Conservation (phyloP, 1,140 invertebrate species). For the Drosophila bipectinata region DNA sequence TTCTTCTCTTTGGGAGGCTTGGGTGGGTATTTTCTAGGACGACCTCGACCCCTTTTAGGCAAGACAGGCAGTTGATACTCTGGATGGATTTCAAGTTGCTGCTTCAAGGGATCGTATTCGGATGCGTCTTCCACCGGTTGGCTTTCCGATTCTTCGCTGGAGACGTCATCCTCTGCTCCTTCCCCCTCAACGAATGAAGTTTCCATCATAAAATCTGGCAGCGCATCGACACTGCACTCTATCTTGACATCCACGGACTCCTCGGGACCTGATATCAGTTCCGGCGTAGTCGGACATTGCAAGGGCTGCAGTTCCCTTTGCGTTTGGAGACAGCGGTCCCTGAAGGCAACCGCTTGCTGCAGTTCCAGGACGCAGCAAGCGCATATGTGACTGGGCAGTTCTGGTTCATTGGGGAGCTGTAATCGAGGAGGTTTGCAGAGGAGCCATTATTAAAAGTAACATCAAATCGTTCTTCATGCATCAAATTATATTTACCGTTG, state of each 20-base stretch:
- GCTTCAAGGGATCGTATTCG: background rate
- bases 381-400: background rate
- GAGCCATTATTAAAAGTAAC: too few relatives aligned
- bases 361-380: background rate
- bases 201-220: background rate
- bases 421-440: background rate
- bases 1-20: background rate
- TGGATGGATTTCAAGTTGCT: background rate
- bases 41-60: background rate
- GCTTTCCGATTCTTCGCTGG: background rate
- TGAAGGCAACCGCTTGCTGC: background rate
- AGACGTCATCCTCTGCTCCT: background rate
- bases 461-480: too few relatives aligned
- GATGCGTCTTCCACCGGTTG: background rate
- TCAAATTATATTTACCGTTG: background rate
- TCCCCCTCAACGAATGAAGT: background rate
- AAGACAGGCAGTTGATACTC: background rate
- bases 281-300: background rate
- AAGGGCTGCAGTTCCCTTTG: background rate
- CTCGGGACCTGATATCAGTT: background rate
- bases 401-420: background rate
- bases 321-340: slow-evolving; percentile 1
- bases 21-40: background rate
- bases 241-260: background rate
- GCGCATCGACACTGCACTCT: background rate